These are phyloP conservation scores for Globicephala melas DNA, from an alignment of 2,113 vertebrate species.

Conservation along the genomic window DNA sequence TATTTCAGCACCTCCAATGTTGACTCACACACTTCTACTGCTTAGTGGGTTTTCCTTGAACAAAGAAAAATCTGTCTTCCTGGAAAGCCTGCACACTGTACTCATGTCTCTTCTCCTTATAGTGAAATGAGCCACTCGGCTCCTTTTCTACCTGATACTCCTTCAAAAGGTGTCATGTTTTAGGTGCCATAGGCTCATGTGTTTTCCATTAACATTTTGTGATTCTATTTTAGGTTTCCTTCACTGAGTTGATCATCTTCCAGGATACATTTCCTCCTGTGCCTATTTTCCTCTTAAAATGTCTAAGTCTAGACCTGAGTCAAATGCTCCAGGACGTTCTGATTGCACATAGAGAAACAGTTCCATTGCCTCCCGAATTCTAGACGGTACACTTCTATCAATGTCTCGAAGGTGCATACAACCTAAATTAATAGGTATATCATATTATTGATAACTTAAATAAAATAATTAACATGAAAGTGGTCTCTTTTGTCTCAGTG, in stretches of 20 bases:
- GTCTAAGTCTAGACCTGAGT: neutral
- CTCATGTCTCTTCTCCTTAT: neutral
- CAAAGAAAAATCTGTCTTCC: neutral
- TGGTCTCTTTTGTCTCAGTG: neutral
- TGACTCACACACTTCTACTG: neutral
- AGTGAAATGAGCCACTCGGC: neutral
- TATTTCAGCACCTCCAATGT: neutral
- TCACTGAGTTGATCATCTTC: neutral
- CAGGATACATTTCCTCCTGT: neutral
- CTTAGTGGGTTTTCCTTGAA: neutral
- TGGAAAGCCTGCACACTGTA: neutral
- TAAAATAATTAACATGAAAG: neutral
- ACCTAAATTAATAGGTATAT: neutral
- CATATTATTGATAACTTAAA: neutral
- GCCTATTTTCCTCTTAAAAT: neutral
- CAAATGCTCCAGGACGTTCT: neutral
- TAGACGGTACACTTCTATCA: neutral
- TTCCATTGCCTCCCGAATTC: neutral
- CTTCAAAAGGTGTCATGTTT: neutral
- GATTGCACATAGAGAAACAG: neutral
- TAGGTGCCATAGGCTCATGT: too few species aligned
- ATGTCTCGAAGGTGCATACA: neutral
- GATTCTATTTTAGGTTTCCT: neutral
- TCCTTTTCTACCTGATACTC: neutral
- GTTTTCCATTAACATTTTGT: neutral